Percentiles rank a stretch among this genome's conserved stretches.
Evolutionary conservation across 1,140 invertebrate species (phyloP).

Genomic region (Drosophila gunungcola): DNA sequence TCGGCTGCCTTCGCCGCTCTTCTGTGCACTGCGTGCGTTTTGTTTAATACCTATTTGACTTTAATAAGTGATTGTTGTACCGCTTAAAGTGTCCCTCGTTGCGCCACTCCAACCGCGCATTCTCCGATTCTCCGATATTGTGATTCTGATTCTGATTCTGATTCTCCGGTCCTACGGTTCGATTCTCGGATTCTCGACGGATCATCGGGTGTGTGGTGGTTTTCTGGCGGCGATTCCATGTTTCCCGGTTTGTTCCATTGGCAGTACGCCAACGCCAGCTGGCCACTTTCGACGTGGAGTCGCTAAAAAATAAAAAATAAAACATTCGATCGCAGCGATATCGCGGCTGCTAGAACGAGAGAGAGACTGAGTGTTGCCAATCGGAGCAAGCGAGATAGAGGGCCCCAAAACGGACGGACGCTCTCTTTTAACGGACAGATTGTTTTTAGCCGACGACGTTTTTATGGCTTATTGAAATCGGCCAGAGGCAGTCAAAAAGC

Average conservation of each 20-base stretch:
- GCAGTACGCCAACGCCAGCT: constrained; percentile 20
- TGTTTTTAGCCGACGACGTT: constrained; percentile 49
- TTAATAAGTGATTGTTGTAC: constrained; percentile 84
- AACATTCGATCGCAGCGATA: constrained; percentile 20
- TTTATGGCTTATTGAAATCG: constrained; percentile 76
- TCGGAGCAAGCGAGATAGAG: constrained; percentile 40
- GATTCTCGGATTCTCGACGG: background rate
- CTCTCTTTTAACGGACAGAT: constrained; percentile 24
- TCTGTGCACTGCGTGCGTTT: constrained; percentile 46
- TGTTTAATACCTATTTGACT: constrained; percentile 84
- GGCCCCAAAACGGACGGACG: background rate
- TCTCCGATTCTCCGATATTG: background rate
- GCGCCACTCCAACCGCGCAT: constrained; percentile 45
- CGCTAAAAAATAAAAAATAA: constrained; percentile 9
- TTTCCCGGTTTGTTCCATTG: constrained; percentile 20
- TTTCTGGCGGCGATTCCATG: background rate
- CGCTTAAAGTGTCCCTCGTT: constrained; percentile 75
- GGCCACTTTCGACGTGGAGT: constrained; percentile 30
- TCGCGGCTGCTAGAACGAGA: constrained; percentile 4
- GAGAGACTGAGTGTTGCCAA: background rate
- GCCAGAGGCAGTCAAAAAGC: constrained; percentile 64
- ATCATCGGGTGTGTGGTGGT: background rate
- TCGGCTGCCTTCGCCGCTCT: constrained; percentile 30
- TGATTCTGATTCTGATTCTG: background rate
- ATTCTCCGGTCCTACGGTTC: constrained; percentile 5